Evolutionary conservation across 2,113 vertebrate species (phyloP).

Genomic region (Haplochromis vanheusdeni): DNA sequence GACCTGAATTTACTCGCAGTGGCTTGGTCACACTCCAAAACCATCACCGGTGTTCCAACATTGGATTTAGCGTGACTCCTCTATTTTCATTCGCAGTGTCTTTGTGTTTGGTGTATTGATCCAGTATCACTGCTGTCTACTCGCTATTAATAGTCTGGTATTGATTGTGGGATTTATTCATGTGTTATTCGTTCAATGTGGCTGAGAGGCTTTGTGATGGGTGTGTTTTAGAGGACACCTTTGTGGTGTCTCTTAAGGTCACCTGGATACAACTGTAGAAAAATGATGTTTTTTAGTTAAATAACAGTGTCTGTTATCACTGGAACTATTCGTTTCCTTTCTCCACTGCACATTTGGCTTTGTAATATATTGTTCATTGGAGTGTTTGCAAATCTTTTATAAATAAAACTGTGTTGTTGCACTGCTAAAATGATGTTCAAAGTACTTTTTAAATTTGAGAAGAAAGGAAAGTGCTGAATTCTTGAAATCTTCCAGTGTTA

Average conservation of each 20-base stretch:
- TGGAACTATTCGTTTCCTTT: neutral
- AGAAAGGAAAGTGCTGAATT: neutral
- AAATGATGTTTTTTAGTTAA: neutral
- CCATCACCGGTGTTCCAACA: neutral
- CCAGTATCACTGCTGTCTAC: neutral
- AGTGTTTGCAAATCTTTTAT: neutral
- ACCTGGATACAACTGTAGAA: neutral
- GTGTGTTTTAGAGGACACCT: neutral
- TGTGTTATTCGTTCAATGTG: neutral
- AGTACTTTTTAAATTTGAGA: neutral
- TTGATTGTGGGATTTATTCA: slow-evolving; percentile 35
- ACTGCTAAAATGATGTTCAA: neutral
- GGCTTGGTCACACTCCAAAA: neutral
- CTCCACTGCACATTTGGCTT: neutral
- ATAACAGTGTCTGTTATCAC: neutral
- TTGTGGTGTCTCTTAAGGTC: neutral
- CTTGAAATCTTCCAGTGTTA: neutral
- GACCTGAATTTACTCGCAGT: neutral
- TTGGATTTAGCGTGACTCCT: neutral
- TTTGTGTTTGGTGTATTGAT: slow-evolving; percentile 19
- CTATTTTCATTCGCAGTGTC: slow-evolving; percentile 1
- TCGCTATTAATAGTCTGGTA: slow-evolving; percentile 12
- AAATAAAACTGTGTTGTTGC: neutral
- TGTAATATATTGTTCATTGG: neutral
- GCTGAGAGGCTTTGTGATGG: neutral